Conservation (phyloP, 2,888 invertebrate species). For the Sminthurinus aureus region DNA sequence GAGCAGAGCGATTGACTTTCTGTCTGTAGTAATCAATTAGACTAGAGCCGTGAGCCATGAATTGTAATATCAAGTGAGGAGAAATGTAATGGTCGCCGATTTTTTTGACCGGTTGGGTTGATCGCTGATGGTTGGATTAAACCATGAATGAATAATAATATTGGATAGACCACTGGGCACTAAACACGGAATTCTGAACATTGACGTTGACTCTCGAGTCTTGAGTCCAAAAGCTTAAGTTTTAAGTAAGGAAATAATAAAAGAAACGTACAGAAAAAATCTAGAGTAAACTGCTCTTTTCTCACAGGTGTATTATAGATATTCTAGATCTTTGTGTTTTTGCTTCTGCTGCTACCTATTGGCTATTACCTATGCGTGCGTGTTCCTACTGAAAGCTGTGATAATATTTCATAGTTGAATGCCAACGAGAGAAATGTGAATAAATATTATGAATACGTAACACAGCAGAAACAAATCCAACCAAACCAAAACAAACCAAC, state of each 20-base stretch:
- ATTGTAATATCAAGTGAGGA: too few species aligned
- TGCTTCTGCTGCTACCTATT: background rate
- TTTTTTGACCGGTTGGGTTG: too few species aligned
- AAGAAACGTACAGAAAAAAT: background rate
- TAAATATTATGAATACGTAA: slow-evolving; percentile 14
- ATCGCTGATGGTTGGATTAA: background rate
- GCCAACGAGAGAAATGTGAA: background rate
- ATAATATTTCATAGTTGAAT: background rate
- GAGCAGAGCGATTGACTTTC: too few species aligned
- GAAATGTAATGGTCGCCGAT: too few species aligned
- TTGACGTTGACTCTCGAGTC: too few species aligned
- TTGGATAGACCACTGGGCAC: too few species aligned
- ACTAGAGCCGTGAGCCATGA: too few species aligned
- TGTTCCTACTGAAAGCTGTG: background rate
- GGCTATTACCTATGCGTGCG: background rate
- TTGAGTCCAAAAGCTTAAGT: too few species aligned
- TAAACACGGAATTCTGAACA: too few species aligned
- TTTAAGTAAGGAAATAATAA: too few species aligned
- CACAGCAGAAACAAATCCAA: background rate
- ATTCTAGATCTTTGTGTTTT: background rate
- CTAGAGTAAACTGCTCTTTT: background rate
- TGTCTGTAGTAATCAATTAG: too few species aligned
- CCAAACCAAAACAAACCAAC: background rate
- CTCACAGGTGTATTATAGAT: background rate
- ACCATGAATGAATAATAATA: background rate